Base-by-base conservation (phyloP, 2,888 invertebrate genomes). In the Stegana nigrithorax region DNA sequence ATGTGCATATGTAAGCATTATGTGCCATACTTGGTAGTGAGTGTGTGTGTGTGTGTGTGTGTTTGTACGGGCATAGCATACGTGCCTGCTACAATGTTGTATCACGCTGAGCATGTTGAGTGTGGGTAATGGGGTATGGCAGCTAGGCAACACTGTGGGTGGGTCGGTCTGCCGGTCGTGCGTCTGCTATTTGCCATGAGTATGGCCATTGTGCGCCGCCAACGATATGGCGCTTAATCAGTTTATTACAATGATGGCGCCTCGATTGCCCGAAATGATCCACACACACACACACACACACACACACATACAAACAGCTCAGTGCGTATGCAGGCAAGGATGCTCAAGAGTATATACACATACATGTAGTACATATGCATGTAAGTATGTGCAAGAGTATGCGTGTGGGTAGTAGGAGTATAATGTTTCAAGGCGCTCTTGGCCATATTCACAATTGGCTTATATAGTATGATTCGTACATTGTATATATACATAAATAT, bases 181-280 rank as follows among this genome's bases (percentile, higher is more conserved):
- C 25, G 19, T 17, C n/a, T 4, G 17, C 32, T 26, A 14, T 25
- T 27, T 10, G 14, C 7, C 14, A 17, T 44, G 19, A n/a, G 12
- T 5, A 21, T 10, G 26, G 17, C n/a, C 14, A 27, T 26, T 57
- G 27, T 42, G 36, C 19, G 32, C 32, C 32, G 32, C 32, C 53
- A 14, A 36, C 36, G 32, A 55, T 55, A 14, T 23, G 53, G 17
- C 32, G 32, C 32, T 55, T 55, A 55, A 55, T 55, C 53, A 55
- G 53, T 55, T 55, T 55, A 55, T 55, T 55, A 55, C 23, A 21
- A 32, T 55, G 53, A 55, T n/a, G 51, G 67, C 59, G 60, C 57
- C 67, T 72, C 21, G 32, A 12, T 55, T 68, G 71, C 66, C 63
- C 70, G 67, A 69, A 74, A 58, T 42, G 42, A 64, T 65, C 23